These are phyloP conservation scores for Syngnathus scovelli DNA, from an alignment of 2,113 vertebrate species.

Conservation along the genomic window DNA sequence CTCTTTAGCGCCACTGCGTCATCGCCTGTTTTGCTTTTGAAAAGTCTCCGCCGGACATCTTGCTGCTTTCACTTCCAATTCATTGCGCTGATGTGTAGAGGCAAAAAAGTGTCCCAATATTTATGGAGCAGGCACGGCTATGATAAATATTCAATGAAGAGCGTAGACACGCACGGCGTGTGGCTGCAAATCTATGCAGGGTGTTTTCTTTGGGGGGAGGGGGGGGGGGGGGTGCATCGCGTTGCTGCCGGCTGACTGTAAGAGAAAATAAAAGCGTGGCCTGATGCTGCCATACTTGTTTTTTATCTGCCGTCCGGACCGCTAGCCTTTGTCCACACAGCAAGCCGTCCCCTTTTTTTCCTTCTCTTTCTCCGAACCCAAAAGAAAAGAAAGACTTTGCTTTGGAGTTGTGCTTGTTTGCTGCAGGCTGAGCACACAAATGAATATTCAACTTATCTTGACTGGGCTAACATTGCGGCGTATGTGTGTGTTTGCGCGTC, in stretches of 20 bases:
- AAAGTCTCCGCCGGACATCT: no score
- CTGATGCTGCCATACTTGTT: slow-evolving; percentile 49
- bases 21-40: not conserved
- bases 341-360: not conserved
- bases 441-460: not conserved
- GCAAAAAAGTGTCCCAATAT: no score
- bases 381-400: not conserved
- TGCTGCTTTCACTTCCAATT: no score
- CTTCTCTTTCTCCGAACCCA: not conserved
- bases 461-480: not conserved
- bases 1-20: slow-evolving; percentile 54
- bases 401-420: not conserved
- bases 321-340: not conserved
- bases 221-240: not conserved
- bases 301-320: slow-evolving; percentile 26
- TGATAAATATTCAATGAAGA: not conserved
- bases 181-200: no score
- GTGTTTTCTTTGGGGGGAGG: slow-evolving; percentile 13
- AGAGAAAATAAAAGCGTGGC: slow-evolving; percentile 63
- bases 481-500: not conserved
- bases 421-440: not conserved
- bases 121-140: not conserved
- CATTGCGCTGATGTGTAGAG: no score
- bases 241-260: slow-evolving; percentile 44
- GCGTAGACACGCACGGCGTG: slow-evolving; percentile 6